Evolutionary conservation across 1,140 invertebrate species (phyloP), one percentile per base, ranked within the genome.

Genomic region (Drosophila littoralis): DNA sequence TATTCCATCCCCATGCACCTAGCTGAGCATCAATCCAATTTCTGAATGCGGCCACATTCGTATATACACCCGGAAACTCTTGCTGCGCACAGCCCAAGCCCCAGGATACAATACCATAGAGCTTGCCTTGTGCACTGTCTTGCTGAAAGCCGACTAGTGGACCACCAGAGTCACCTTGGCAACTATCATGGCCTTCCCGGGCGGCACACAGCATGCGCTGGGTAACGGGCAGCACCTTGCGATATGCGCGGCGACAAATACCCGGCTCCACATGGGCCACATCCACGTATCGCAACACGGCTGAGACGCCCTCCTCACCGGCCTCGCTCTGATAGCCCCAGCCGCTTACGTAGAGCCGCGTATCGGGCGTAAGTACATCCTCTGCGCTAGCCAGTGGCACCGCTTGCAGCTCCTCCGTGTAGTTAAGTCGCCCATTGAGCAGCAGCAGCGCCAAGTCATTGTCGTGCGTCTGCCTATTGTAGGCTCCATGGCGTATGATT

Each of bases 41-140:
- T 10, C 83, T 76, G 13, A 89, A 86, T 12, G 81, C 72, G 0
- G 55, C 55, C 15, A 93, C 92, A 72, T 75, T 92, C 6, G 86
- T 84, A 61, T 93, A 93, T 15, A 92, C 92, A 12, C 95, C 95
- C 0, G 95, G 95, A 75, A 93, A 93, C 9, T 90, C 88, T 2
- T 84, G 81, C 40, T 93, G 88, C 1, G 93, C 95, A 75, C 95
- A 95, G 7, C 93, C 94, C 54, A 93, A 91, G 35, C 91, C 91
- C 82, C 85, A 92, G 59, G 91, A 92, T 6, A 92, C 91, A 9
- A 92, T 88, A 7, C 95, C 95, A 13, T 92, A 92, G 1, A 94
- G 83, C 57, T 68, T 90, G 33, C 76, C 79, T 17, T 89, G 77
- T 5, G 80, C 78, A 60, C 80, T 82, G 12, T 77, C 85, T 12